phyloP scores from a whole-genome alignment of 1,140 invertebrate genomes.

The Monochamus saltuarius region DNA sequence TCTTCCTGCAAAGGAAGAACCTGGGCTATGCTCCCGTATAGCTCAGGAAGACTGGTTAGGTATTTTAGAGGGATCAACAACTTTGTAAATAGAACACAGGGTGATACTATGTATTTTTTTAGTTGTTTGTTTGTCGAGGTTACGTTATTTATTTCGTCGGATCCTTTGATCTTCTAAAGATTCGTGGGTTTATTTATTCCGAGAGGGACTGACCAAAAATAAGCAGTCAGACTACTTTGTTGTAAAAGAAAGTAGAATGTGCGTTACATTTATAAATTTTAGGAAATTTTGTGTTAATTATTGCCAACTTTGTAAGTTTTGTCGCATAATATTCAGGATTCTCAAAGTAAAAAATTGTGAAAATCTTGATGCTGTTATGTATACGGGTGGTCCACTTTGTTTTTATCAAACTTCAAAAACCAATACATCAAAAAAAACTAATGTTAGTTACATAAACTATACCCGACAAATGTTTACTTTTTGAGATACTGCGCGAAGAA shows the following conservation, averaged over 20 bases:
- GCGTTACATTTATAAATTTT: background rate
- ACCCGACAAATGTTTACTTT: too few relatives aligned
- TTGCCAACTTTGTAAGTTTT: too few relatives aligned
- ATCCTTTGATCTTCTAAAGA: slow-evolving; percentile 15
- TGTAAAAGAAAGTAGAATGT: slow-evolving; percentile 2
- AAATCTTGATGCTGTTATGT: too few relatives aligned
- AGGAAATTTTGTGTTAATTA: too few relatives aligned
- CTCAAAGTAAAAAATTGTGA: too few relatives aligned
- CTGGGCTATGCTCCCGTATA: slow-evolving; percentile 68
- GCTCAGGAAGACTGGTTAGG: slow-evolving; percentile 39
- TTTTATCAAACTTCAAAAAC: too few relatives aligned
- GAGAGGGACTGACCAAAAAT: slow-evolving; percentile 15
- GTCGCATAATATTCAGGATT: too few relatives aligned
- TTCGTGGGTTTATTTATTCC: slow-evolving; percentile 16
- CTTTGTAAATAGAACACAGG: slow-evolving; percentile 49
- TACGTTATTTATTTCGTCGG: slow-evolving; percentile 23
- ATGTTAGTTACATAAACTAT: too few relatives aligned
- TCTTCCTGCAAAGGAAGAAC: slow-evolving; percentile 80
- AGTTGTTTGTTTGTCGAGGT: slow-evolving; percentile 18
- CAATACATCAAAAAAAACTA: too few relatives aligned
- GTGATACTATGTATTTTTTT: slow-evolving; percentile 41
- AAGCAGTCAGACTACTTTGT: background rate
- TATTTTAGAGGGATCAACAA: slow-evolving; percentile 40
- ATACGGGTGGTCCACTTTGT: too few relatives aligned
- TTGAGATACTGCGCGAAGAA: too few relatives aligned